Evolutionary conservation across 2,113 vertebrate species (phyloP).

Genomic region (Cebus imitator): DNA sequence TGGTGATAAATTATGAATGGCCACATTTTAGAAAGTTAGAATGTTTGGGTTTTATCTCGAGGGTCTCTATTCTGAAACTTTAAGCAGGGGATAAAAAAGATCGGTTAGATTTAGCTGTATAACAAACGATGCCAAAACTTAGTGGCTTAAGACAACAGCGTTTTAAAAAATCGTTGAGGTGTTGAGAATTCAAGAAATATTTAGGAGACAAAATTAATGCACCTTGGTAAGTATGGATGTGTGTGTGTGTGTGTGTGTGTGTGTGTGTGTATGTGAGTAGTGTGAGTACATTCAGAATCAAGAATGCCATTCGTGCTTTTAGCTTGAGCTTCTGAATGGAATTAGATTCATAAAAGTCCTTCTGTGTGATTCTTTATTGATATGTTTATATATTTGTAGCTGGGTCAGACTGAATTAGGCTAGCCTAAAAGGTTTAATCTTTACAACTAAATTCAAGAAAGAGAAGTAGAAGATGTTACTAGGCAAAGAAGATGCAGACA

Average conservation of each 20-base stretch:
- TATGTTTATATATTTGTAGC: constrained; percentile 11
- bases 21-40: constrained; percentile 31
- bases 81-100: background rate
- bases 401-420: background rate
- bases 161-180: background rate
- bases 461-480: background rate
- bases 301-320: constrained; percentile 36
- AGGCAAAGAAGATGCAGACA: background rate
- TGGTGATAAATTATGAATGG: constrained; percentile 23
- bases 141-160: background rate
- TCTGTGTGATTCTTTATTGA: constrained; percentile 44
- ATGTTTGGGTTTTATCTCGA: constrained; percentile 40
- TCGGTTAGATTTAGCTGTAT: constrained; percentile 6
- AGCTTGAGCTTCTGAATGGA: constrained; percentile 29
- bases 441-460: background rate
- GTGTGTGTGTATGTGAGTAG: background rate
- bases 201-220: background rate
- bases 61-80: constrained; percentile 18
- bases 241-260: background rate
- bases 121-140: background rate
- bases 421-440: constrained; percentile 25
- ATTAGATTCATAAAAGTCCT: constrained; percentile 24
- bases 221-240: background rate
- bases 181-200: constrained; percentile 7
- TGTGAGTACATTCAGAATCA: background rate